Evolutionary conservation across 2,113 vertebrate species (phyloP), one percentile per base, ranked within the genome.

Genomic region (Heloderma charlesbogerti): DNA sequence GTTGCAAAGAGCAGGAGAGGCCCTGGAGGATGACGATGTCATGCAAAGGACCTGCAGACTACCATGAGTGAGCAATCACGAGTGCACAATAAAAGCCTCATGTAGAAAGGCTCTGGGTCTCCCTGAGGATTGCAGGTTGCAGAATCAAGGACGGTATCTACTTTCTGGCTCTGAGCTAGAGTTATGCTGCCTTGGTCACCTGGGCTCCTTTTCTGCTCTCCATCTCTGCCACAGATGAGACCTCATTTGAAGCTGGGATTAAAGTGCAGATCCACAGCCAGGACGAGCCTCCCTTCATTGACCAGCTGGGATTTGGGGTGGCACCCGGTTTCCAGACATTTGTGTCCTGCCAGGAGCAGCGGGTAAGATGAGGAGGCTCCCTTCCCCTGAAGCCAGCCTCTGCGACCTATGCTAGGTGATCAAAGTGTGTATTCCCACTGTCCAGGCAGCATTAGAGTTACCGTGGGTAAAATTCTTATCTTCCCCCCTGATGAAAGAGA

Each of bases 241-340:
- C 99, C 0, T 99, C 99, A 0, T 99, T 99, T 2, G 99, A 99
- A 96, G 99, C 99, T 0, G 99, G 99, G 92, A 99, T 99, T 97
- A 99, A 99, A 95, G 99, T 99, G 91, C 99, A 99, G 98, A 99
- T 99, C 96, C 99, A 99, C 96, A 99, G 98, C 90, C 99, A 99
- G 95, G 98, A 99, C 0, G 99, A 99, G 92, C 99, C 99, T 0
- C 99, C 99, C 0, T 98, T 99, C 94, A 99, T 99, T 5, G 99
- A 99, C 97, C 99, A 99, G 97, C 98, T 99, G 97, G 99, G 99
- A 90, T 99, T 99, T 0, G 99, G 99, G 15, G 99, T 99, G 93
- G 98, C 99, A 0, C 99, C 99, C 0, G 99, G 99, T 31, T 99
- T 99, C 96, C 99, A 99, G 97, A 99, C 99, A 45, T 99, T 99